Conservation (phyloP, 1,140 invertebrate genomes). For the Cotesia typhae region DNA sequence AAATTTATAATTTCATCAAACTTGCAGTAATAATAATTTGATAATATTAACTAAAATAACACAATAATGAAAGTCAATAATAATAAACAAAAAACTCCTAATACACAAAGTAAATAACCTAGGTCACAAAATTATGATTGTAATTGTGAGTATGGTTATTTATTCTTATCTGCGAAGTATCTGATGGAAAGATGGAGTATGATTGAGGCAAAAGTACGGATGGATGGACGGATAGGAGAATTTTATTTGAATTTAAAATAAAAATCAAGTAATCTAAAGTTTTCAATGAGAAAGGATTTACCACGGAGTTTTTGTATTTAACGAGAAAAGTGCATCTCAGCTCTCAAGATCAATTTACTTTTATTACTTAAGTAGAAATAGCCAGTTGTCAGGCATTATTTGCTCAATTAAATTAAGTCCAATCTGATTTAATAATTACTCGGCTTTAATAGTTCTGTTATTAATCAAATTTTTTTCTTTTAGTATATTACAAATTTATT, state of each 20-base stretch:
- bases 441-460: not conserved
- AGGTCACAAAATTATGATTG: too few species aligned
- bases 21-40: too few species aligned
- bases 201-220: too few species aligned
- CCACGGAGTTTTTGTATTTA: conserved; percentile 21
- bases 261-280: not conserved
- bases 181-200: too few species aligned
- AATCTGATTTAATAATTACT: conserved; percentile 8
- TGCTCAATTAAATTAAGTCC: conserved; percentile 22
- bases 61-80: too few species aligned
- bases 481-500: too few species aligned
- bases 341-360: conserved; percentile 1
- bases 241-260: not conserved
- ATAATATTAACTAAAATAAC: too few species aligned
- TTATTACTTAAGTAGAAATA: conserved; percentile 28
- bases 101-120: too few species aligned
- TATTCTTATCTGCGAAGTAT: too few species aligned
- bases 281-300: conserved; percentile 3
- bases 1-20: too few species aligned
- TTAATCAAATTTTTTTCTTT: not conserved
- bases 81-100: too few species aligned
- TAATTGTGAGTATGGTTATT: too few species aligned
- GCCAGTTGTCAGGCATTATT: conserved; percentile 1
- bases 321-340: conserved; percentile 9
- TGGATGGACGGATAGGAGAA: not conserved